These are phyloP conservation scores for Acanthopagrus latus DNA, from an alignment of 2,797 vertebrate genomes.

Conservation along the genomic window DNA sequence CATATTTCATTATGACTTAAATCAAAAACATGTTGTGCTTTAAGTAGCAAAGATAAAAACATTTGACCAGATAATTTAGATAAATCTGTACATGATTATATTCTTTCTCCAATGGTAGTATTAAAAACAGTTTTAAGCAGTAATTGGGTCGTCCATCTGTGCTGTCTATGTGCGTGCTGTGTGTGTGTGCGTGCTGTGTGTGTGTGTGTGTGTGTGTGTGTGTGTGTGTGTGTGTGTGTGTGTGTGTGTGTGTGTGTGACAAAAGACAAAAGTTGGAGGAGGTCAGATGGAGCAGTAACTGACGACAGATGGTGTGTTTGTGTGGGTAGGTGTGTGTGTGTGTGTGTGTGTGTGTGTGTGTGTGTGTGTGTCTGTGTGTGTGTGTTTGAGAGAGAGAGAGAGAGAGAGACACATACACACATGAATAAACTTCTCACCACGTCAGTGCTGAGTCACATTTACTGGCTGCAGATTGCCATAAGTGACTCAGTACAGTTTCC, in stretches of 20 bases:
- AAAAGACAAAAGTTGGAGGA: constrained; percentile 48
- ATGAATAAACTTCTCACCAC: constrained; percentile 54
- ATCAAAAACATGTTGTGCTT: neutral
- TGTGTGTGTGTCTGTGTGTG: too few species aligned
- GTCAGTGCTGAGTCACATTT: constrained; percentile 70
- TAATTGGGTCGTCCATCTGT: constrained; percentile 46
- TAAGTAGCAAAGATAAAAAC: neutral
- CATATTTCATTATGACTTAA: neutral
- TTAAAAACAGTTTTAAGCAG: neutral
- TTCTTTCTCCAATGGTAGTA: neutral
- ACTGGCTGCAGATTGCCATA: constrained; percentile 44
- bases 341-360: neutral
- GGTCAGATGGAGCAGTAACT: constrained; percentile 67
- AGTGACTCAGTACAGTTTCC: constrained; percentile 44
- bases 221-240: constrained; percentile 42
- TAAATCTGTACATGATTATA: neutral
- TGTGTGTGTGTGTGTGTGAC: constrained; percentile 39
- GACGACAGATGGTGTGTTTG: constrained; percentile 65
- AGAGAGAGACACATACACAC: constrained; percentile 11
- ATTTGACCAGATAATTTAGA: neutral
- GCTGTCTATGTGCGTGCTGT: constrained; percentile 9
- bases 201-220: constrained; percentile 35
- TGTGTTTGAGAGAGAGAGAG: neutral
- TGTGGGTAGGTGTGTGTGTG: constrained; percentile 29
- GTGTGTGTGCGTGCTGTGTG: constrained; percentile 48